These are phyloP conservation scores for Mixornis gularis DNA, from an alignment of 2,113 vertebrate species.

Conservation along the genomic window DNA sequence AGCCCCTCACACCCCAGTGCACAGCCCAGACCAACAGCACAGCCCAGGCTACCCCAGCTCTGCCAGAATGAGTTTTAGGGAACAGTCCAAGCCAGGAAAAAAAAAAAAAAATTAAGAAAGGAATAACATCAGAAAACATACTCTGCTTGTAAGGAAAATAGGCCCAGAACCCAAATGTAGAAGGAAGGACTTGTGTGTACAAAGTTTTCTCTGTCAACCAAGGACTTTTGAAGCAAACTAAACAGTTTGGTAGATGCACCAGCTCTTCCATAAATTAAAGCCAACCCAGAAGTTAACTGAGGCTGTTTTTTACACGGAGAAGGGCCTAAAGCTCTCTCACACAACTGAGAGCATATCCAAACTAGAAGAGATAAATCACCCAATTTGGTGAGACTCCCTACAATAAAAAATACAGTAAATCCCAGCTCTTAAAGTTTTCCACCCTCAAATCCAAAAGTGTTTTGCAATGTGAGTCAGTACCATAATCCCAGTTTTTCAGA, in stretches of 20 bases:
- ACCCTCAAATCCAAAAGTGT: neutral
- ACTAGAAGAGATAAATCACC: neutral
- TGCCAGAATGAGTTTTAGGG: accelerated
- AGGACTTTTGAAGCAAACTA: neutral
- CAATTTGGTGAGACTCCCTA: accelerated
- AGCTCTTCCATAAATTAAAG: neutral
- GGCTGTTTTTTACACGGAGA: accelerated
- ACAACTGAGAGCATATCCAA: neutral
- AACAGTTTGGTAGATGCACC: neutral
- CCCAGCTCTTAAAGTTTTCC: neutral
- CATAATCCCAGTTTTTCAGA: neutral
- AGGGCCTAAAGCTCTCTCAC: neutral
- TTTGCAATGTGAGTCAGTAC: neutral
- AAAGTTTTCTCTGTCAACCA: neutral
- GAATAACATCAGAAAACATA: neutral
- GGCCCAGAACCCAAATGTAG: neutral
- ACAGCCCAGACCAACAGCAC: neutral
- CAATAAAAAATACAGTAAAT: neutral
- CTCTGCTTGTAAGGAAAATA: neutral
- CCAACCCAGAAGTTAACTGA: neutral
- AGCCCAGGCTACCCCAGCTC: neutral
- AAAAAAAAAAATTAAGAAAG: neutral
- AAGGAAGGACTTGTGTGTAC: neutral
- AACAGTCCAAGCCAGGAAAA: neutral
- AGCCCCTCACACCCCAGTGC: neutral